Base-by-base conservation (phyloP, 2,888 invertebrate species). In the Willowsia nigromaculata region DNA sequence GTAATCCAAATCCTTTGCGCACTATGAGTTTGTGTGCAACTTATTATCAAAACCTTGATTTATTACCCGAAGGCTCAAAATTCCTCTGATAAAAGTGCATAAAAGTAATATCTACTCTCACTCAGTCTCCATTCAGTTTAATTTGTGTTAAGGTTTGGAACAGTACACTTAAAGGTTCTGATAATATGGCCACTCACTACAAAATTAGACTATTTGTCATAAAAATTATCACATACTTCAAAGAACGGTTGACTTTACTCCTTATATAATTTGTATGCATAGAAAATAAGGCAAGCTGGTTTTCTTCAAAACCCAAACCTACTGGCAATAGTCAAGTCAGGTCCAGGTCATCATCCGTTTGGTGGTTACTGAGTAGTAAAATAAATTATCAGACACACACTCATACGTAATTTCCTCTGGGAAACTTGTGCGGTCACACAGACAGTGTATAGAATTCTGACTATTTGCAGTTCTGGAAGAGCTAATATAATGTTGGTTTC, bases 331-430 rank as follows among this genome's bases (percentile, higher is more conserved):
- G 80, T 59, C 80, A 40, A 62, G 33, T 68, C 83, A 76, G 85
- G 78, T 81, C 71, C 37, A 81, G 87, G 82, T 88, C 88, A 82
- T 88, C 82, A 82, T 82, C 82, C 62, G n/a, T 71, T 81, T 82
- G 56, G 82, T 76, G 87, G 81, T 71, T 53, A 74, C 82, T 5
- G 43, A 88, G 56, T 56, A 88, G 74, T 82, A 82, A 88, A 82
- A 88, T 82, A 88, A 88, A 88, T 87, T 81, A 88, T 82, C 88
- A 88, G 74, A 56, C 81, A 62, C 88, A 74, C 74, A 47, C 27
- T 74, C 74, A 74, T 27, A 74, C 27, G 81, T 88, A 88, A 88
- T 88, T 88, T 88, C 88, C 88, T 88, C 50, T 88, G 88, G 88
- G 88, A 88, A 82, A 82, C 37, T 82, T 62, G 25, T 86, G 86